These are phyloP conservation scores for Tiliqua scincoides DNA, from an alignment of 2,113 vertebrate species.

Conservation along the genomic window DNA sequence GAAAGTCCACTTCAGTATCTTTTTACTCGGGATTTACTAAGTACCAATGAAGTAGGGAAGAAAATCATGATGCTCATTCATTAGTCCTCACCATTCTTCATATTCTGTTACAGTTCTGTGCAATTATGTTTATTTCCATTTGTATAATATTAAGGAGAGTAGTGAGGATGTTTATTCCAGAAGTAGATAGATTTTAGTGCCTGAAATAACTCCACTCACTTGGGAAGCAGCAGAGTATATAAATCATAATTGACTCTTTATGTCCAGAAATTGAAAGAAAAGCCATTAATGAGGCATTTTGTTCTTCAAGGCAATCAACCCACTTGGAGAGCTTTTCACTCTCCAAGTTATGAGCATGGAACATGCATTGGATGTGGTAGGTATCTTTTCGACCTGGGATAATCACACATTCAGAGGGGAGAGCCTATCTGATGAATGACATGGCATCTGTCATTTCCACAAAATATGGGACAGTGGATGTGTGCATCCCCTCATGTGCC, in stretches of 20 bases:
- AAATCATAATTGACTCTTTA: slow-evolving; percentile 60
- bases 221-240: slow-evolving; percentile 60
- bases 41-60: slow-evolving; percentile 45
- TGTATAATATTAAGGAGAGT: slow-evolving; percentile 43
- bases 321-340: neutral
- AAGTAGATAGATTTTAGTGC: slow-evolving; percentile 58
- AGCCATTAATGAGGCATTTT: slow-evolving; percentile 61
- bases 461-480: neutral
- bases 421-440: neutral
- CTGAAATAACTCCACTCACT: slow-evolving; percentile 56
- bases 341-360: slow-evolving; percentile 50
- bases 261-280: slow-evolving; percentile 50
- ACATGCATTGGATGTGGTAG: neutral
- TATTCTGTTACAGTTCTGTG: slow-evolving; percentile 49
- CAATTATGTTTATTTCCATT: slow-evolving; percentile 60
- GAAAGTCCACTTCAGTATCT: slow-evolving; percentile 52
- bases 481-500: neutral
- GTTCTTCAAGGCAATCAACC: neutral
- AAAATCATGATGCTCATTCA: slow-evolving; percentile 44
- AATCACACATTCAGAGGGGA: neutral
- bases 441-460: neutral
- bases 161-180: slow-evolving; percentile 50
- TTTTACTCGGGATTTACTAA: slow-evolving; percentile 54
- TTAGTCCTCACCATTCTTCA: slow-evolving; percentile 40
- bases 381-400: neutral